phyloP scores from a whole-genome alignment of 2,797 vertebrate genomes.

The Masticophis lateralis region DNA sequence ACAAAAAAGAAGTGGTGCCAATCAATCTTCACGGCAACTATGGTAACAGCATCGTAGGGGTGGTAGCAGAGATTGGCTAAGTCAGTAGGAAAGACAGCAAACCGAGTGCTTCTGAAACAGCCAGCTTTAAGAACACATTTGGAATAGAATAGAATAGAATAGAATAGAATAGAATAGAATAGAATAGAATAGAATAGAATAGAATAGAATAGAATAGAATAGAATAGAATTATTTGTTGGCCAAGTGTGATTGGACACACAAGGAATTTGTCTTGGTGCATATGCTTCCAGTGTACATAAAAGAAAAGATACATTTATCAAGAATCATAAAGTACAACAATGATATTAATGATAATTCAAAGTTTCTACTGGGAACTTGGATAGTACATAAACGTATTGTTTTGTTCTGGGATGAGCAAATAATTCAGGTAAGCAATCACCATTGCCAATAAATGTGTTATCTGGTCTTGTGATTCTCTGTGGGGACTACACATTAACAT shows the following conservation, averaged over 20 bases:
- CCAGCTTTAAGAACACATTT: not conserved
- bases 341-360: not conserved
- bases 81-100: not conserved
- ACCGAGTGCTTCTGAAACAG: not conserved
- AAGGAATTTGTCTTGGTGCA: no score
- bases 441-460: constrained; percentile 54
- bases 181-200: no score
- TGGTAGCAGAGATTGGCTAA: not conserved
- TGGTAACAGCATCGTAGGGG: not conserved
- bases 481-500: constrained; percentile 54
- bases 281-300: no score
- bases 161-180: no score
- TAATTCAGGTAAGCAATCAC: constrained; percentile 54
- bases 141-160: no score
- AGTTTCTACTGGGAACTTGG: not conserved
- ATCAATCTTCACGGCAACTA: not conserved
- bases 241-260: no score
- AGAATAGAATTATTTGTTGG: no score
- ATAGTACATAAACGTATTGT: constrained; percentile 49
- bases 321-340: no score
- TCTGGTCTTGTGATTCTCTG: constrained; percentile 47
- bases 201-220: no score
- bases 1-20: not conserved
- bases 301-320: no score
- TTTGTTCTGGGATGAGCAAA: constrained; percentile 45